These are phyloP conservation scores for Apostichopus californicus DNA, from an alignment of 35 echinoderm and acorn worm species.

Conservation along the genomic window DNA sequence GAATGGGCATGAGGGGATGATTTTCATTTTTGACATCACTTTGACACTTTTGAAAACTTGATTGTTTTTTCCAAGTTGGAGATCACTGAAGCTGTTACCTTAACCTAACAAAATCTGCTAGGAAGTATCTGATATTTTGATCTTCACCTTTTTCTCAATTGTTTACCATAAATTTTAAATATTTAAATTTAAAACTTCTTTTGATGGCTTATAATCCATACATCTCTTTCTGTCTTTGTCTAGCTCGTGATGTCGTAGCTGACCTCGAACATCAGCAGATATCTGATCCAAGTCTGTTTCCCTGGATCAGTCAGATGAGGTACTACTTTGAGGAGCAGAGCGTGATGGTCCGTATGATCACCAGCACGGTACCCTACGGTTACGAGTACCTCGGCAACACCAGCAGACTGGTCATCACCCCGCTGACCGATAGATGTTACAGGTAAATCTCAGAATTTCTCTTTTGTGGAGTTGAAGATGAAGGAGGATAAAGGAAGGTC, in stretches of 20 bases:
- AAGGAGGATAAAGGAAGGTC: too few species aligned
- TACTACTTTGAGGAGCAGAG: slow-evolving; percentile 92
- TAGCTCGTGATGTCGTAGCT: slow-evolving; percentile 93
- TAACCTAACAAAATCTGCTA: too few species aligned
- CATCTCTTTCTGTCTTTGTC: background rate
- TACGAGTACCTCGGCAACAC: slow-evolving; percentile 99
- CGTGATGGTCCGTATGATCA: slow-evolving; percentile 93
- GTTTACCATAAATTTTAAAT: background rate
- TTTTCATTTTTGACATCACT: too few species aligned
- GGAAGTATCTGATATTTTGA: background rate
- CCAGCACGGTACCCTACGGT: slow-evolving; percentile 92
- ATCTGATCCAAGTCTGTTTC: slow-evolving; percentile 72
- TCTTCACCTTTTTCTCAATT: background rate
- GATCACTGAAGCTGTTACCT: too few species aligned
- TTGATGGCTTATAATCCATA: background rate
- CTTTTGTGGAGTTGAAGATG: too few species aligned
- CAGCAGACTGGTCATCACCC: slow-evolving; percentile 92
- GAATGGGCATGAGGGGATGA: too few species aligned
- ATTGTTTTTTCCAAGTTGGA: too few species aligned
- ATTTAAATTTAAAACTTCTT: background rate
- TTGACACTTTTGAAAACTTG: too few species aligned
- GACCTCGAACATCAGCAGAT: slow-evolving; percentile 65
- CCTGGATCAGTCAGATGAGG: slow-evolving; percentile 96
- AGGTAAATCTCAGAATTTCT: slow-evolving; percentile 52
- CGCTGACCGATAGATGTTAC: slow-evolving; percentile 97